phyloP scores from a whole-genome alignment of 2,888 invertebrate genomes.

The Drosophila robusta region DNA sequence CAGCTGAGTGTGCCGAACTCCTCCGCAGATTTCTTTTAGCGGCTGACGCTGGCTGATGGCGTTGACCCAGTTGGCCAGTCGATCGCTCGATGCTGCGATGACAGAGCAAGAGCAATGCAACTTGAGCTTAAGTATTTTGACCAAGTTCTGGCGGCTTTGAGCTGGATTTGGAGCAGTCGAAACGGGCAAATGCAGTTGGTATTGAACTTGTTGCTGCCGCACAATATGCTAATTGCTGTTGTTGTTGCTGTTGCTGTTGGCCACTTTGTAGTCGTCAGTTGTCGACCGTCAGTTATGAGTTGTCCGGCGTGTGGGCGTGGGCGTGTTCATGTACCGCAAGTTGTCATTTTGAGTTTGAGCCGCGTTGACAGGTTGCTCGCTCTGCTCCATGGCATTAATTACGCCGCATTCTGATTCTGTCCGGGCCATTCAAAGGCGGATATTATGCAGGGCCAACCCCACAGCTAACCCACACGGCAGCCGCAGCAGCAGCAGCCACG shows the following conservation, averaged over 20 bases:
- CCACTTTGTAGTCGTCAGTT: conserved; percentile 56
- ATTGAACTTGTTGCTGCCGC: conserved; percentile 61
- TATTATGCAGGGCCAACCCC: conserved; percentile 51
- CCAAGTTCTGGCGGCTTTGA: conserved; percentile 54
- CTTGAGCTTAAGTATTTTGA: conserved; percentile 60
- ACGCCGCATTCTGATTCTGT: conserved; percentile 64
- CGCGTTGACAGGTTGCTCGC: conserved; percentile 65
- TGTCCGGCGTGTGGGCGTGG: conserved; percentile 26
- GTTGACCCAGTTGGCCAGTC: conserved; percentile 64
- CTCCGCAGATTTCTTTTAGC: conserved; percentile 40
- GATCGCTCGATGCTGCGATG: conserved; percentile 34
- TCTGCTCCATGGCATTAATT: conserved; percentile 64
- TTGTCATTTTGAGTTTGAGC: conserved; percentile 72
- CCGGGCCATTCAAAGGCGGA: conserved; percentile 66
- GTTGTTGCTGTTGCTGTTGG: conserved; percentile 36
- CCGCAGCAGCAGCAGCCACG: conserved; percentile 29
- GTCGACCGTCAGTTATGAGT: conserved; percentile 19
- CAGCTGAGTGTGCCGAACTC: conserved; percentile 51
- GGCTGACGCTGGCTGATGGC: conserved; percentile 55
- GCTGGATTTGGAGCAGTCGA: conserved; percentile 63
- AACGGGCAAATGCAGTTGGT: conserved; percentile 28
- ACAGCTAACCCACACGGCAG: conserved; percentile 40
- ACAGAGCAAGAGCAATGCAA: conserved; percentile 46
- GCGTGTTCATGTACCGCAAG: conserved; percentile 42
- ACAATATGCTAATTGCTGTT: conserved; percentile 67